Evolutionary conservation across 1,140 invertebrate genomes (phyloP), one percentile per base, ranked within the genome.

Genomic region (Diachasmimorpha longicaudata): DNA sequence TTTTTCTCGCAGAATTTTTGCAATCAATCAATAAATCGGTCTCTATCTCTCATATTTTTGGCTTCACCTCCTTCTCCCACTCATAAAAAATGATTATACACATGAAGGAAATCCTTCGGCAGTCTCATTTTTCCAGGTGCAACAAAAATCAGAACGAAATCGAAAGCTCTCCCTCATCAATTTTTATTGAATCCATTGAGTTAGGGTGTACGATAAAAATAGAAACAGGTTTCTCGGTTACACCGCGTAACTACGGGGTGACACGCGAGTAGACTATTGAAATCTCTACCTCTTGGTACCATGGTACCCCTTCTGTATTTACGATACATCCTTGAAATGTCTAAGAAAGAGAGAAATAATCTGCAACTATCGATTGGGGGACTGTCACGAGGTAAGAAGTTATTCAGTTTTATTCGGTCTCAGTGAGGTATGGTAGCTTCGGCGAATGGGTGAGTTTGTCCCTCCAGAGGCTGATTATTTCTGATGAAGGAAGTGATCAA

Each of bases 371-470:
- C 77, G 74, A 78, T 78, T 71, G 21, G 6, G 19, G 72, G 31
- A 46, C 73, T 74, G 73, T 68, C 77, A 72, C 73, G 46, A 46
- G 36, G 31, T 68, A 37, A 68, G 13, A 71, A 42, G 10, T 69
- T 31, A 58, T 25, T 69, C 72, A 76, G 70, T 73, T 46, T 58
- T 55, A 66, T 16, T 23, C 39, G 42, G 42, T 68, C 66, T 70
- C 68, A 71, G 66, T 44, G 75, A 79, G 79, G 79, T 58, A 82
- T 82, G 81, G 80, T 82, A 77, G 81, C 79, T 68, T 77, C 78
- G 14, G 58, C 74, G 55, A 75, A 73, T 42, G 78, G 81, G 81
- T 82, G 55, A 82, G 77, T 72, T 70, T 44, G 58, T 13, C 48
- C 19, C 36, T 78, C 69, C 36, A 6, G 1, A 31, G 11, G 5